These are phyloP conservation scores for Agriopis aurantiaria DNA, from an alignment of 2,888 invertebrate genomes.

Conservation along the genomic window DNA sequence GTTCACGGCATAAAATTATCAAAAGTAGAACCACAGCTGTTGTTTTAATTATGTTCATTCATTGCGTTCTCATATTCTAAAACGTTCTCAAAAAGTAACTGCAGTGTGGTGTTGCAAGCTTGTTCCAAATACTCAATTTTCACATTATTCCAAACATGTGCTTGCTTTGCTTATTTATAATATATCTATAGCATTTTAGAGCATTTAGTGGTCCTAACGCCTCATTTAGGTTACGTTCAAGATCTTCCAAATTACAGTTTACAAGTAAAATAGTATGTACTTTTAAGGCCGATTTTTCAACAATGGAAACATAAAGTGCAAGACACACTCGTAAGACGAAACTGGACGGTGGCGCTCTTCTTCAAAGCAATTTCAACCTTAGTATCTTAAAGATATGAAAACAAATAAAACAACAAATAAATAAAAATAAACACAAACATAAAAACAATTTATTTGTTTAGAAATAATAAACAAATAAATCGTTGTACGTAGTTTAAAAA, in stretches of 20 bases:
- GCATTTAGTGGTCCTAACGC: slow-evolving; percentile 71
- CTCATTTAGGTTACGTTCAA: slow-evolving; percentile 10
- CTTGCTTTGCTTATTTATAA: slow-evolving; percentile 65
- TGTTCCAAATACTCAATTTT: background rate
- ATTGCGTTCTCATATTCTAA: too few species aligned
- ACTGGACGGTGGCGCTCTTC: too few species aligned
- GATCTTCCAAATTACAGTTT: background rate
- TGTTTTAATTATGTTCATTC: too few species aligned
- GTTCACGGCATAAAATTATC: background rate
- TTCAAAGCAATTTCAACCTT: too few species aligned
- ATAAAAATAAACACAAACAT: too few species aligned
- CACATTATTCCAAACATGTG: slow-evolving; percentile 55
- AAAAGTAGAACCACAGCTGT: background rate
- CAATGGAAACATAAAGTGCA: too few species aligned
- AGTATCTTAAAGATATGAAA: too few species aligned
- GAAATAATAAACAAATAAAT: too few species aligned
- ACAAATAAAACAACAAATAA: too few species aligned
- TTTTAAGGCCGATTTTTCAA: background rate
- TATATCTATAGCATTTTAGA: slow-evolving; percentile 77
- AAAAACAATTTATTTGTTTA: too few species aligned
- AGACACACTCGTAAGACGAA: too few species aligned
- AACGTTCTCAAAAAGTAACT: background rate
- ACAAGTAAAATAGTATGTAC: background rate
- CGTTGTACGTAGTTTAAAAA: too few species aligned
- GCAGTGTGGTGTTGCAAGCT: background rate